A percentile compares a stretch with the other conserved stretches of the same genome.
Conservation (phyloP, 2,113 vertebrate species). For the Phyllostomus discolor region DNA sequence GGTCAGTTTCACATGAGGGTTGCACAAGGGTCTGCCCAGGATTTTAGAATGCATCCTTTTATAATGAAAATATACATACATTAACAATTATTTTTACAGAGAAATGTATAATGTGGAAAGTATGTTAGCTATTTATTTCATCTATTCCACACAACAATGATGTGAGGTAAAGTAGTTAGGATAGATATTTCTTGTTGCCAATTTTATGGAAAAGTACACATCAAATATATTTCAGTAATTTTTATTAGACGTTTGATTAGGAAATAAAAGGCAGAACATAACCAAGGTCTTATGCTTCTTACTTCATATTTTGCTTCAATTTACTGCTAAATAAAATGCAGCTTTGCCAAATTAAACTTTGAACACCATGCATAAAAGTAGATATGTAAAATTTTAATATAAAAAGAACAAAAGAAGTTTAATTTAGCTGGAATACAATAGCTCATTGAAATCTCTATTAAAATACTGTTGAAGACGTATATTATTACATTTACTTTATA, state of each 20-base stretch:
- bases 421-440: slow-evolving; percentile 56
- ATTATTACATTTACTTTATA: slow-evolving; percentile 57
- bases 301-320: slow-evolving; percentile 2
- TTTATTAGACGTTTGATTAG: not conserved
- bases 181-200: not conserved
- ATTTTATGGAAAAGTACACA: slow-evolving; percentile 18
- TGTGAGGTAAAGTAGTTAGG: not conserved
- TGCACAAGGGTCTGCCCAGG: not conserved
- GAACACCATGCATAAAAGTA: slow-evolving; percentile 20
- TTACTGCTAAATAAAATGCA: slow-evolving; percentile 55
- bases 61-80: slow-evolving; percentile 2
- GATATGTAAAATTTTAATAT: slow-evolving; percentile 32
- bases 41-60: not conserved
- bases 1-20: not conserved
- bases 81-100: not conserved
- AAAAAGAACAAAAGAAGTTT: slow-evolving; percentile 57
- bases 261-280: slow-evolving; percentile 4
- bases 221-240: not conserved
- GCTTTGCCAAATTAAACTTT: slow-evolving; percentile 38
- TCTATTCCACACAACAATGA: not conserved
- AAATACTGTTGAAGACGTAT: slow-evolving; percentile 41
- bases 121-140: not conserved
- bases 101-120: not conserved
- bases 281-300: not conserved
- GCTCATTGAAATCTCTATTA: slow-evolving; percentile 49